Evolutionary conservation across 2,113 vertebrate species (phyloP).

Genomic region (Salvelinus namaycush): DNA sequence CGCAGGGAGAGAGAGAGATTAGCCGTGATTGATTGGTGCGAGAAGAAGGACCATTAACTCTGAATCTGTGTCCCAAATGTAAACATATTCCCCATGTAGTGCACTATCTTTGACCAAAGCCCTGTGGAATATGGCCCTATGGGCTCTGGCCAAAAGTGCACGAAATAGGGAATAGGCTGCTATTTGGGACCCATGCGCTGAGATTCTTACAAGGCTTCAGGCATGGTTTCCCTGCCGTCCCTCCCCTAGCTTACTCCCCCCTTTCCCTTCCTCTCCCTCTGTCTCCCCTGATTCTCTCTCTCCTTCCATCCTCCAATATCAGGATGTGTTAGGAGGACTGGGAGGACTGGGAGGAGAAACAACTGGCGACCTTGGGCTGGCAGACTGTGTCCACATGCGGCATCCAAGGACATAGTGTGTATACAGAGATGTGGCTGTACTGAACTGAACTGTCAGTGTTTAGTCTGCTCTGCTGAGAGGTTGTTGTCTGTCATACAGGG

Average conservation of each 20-base stretch:
- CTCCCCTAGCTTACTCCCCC: background rate
- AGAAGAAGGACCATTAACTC: conserved; percentile 56
- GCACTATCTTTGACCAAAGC: too few relatives aligned
- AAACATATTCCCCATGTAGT: too few relatives aligned
- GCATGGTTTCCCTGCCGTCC: conserved; percentile 22
- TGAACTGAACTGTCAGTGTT: conserved; percentile 30
- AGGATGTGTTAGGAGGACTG: background rate
- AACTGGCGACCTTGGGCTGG: conserved; percentile 37
- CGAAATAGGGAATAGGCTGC: too few relatives aligned
- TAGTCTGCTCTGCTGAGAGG: background rate
- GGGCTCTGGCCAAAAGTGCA: too few relatives aligned
- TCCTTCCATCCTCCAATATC: background rate
- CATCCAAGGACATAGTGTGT: conserved; percentile 28
- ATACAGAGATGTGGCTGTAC: conserved; percentile 28
- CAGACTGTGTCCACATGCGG: conserved; percentile 43
- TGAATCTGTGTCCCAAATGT: background rate
- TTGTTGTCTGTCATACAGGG: conserved; percentile 18
- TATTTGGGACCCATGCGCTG: too few relatives aligned
- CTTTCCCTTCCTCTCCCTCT: background rate
- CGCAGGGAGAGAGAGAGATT: conserved; percentile 26
- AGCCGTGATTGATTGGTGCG: conserved; percentile 54
- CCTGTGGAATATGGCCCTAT: too few relatives aligned
- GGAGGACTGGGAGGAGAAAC: background rate
- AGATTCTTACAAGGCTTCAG: conserved; percentile 49
- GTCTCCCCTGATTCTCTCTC: background rate